phyloP scores from a whole-genome alignment of 2,113 vertebrate species.

The Pseudopipra pipra region DNA sequence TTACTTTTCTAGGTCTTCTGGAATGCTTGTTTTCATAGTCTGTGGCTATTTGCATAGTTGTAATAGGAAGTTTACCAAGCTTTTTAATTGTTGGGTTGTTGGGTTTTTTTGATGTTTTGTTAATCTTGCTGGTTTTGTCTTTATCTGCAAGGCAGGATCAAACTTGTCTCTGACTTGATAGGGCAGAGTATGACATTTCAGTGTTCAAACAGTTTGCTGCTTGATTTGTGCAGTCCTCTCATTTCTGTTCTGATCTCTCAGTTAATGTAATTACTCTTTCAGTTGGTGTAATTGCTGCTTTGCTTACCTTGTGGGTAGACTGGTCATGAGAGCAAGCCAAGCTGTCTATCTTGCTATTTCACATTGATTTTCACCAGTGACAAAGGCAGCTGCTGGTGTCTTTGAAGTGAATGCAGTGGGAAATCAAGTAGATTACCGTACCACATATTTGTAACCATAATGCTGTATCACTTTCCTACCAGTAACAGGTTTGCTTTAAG shows the following conservation, averaged over 20 bases:
- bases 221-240: neutral
- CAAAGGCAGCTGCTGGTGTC: neutral
- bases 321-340: neutral
- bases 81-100: neutral
- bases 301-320: conserved; percentile 12
- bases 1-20: neutral
- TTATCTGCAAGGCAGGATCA: conserved; percentile 34
- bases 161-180: conserved; percentile 1
- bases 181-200: conserved; percentile 8
- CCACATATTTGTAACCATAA: neutral
- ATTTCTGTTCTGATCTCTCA: neutral
- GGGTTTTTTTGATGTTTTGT: neutral
- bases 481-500: neutral
- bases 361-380: neutral
- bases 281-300: conserved; percentile 16
- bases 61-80: conserved; percentile 12
- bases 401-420: neutral
- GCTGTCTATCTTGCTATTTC: neutral
- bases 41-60: neutral
- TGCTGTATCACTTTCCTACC: neutral
- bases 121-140: conserved; percentile 16
- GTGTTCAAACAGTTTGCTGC: neutral
- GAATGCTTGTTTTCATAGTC: neutral
- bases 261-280: conserved; percentile 7
- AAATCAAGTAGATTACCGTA: neutral